Percentiles rank a stretch among this genome's conserved stretches.
phyloP scores from a whole-genome alignment of 2,888 invertebrate species.

The Eupithecia exiguata region DNA sequence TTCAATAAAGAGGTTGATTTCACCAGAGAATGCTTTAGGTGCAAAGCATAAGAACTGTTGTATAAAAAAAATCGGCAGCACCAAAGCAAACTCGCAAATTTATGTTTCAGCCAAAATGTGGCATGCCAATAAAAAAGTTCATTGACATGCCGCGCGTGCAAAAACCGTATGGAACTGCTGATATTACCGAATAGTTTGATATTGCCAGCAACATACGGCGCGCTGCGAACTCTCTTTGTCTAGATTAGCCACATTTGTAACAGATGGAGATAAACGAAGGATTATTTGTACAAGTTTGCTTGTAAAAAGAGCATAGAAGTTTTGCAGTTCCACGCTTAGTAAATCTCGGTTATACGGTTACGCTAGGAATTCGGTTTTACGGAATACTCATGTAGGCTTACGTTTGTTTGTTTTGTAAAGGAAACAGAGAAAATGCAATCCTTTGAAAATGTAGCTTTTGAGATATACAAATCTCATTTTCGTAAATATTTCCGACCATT shows the following conservation, averaged over 20 bases:
- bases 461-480: conserved; percentile 6
- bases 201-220: conserved; percentile 33
- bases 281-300: conserved; percentile 31
- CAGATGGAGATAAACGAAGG: conserved; percentile 35
- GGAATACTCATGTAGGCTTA: conserved; percentile 1
- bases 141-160: conserved; percentile 35
- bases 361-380: conserved; percentile 13
- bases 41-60: background rate
- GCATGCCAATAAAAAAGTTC: conserved; percentile 35
- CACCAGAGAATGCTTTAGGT: background rate
- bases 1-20: background rate
- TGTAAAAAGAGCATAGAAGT: conserved; percentile 28
- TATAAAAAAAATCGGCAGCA: background rate
- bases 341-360: conserved; percentile 13
- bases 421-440: background rate
- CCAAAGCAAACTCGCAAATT: conserved; percentile 14
- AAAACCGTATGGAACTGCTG: conserved; percentile 33
- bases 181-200: conserved; percentile 40
- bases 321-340: conserved; percentile 17
- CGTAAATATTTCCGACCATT: conserved; percentile 5
- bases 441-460: background rate
- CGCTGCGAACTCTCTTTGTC: conserved; percentile 33
- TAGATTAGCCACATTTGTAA: conserved; percentile 38
- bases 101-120: conserved; percentile 29
- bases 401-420: background rate